Conservation (phyloP, 2,797 vertebrate species). For the Sebastes cheni region DNA sequence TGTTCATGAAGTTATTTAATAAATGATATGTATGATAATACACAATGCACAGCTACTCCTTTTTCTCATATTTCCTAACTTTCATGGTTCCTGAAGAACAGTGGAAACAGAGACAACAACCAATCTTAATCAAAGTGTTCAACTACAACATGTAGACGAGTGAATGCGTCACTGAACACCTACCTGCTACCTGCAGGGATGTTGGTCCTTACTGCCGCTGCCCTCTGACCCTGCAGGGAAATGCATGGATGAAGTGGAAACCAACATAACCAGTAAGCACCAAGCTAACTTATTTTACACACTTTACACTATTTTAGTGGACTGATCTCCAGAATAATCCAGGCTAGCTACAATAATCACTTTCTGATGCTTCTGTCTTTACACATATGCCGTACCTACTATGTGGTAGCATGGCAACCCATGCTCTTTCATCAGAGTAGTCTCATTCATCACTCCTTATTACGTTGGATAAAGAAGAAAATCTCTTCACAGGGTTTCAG, state of each 20-base stretch:
- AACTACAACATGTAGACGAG: background rate
- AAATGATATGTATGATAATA: background rate
- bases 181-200: constrained; percentile 1
- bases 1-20: background rate
- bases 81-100: background rate
- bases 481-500: too few species aligned
- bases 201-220: background rate
- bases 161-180: background rate
- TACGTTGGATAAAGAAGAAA: background rate
- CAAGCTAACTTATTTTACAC: background rate
- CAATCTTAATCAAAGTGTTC: background rate
- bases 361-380: background rate
- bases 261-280: background rate
- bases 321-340: background rate
- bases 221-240: constrained; percentile 1
- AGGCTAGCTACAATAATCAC: background rate
- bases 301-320: background rate
- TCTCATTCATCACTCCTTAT: background rate
- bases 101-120: background rate
- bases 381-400: background rate
- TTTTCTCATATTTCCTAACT: background rate
- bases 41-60: background rate
- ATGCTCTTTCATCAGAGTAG: background rate
- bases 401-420: background rate
- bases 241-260: background rate